Conservation (phyloP, 2,797 vertebrate species). For the Cyclura pinguis region DNA sequence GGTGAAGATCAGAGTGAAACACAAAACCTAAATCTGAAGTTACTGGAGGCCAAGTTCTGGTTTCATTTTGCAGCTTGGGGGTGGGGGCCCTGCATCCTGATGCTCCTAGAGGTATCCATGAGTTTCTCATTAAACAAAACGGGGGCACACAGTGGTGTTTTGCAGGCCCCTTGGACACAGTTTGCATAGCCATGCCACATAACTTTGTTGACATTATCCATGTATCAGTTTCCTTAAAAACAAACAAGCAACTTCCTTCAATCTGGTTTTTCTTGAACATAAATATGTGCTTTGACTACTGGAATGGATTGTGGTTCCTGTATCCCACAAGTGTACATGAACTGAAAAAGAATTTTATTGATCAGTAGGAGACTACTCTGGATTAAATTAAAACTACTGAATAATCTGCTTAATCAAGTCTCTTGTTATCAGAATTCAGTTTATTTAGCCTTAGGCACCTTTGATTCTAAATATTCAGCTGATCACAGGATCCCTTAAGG, state of each 20-base stretch:
- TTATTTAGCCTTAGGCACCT: background rate
- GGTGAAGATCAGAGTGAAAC: too few relatives aligned
- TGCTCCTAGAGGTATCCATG: too few relatives aligned
- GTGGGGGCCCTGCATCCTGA: too few relatives aligned
- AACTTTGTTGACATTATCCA: background rate
- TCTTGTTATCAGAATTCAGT: background rate
- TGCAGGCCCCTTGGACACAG: too few relatives aligned
- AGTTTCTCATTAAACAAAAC: too few relatives aligned
- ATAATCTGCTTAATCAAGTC: background rate
- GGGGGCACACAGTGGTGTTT: too few relatives aligned
- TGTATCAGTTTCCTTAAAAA: background rate
- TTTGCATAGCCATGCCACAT: too few relatives aligned
- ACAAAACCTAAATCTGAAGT: too few relatives aligned
- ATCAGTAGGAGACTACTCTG: background rate
- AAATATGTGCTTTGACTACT: constrained; percentile 36
- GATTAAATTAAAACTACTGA: constrained; percentile 36
- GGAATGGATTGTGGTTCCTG: constrained; percentile 45
- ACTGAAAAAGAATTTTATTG: background rate
- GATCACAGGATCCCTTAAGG: constrained; percentile 5
- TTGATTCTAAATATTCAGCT: background rate
- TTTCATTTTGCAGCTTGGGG: too few relatives aligned
- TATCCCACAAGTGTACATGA: background rate
- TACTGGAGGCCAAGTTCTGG: too few relatives aligned
- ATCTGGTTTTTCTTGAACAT: background rate
- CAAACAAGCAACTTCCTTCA: background rate